These are phyloP conservation scores for Hippopotamyrus pictus DNA, from an alignment of 2,797 vertebrate species.

Conservation along the genomic window DNA sequence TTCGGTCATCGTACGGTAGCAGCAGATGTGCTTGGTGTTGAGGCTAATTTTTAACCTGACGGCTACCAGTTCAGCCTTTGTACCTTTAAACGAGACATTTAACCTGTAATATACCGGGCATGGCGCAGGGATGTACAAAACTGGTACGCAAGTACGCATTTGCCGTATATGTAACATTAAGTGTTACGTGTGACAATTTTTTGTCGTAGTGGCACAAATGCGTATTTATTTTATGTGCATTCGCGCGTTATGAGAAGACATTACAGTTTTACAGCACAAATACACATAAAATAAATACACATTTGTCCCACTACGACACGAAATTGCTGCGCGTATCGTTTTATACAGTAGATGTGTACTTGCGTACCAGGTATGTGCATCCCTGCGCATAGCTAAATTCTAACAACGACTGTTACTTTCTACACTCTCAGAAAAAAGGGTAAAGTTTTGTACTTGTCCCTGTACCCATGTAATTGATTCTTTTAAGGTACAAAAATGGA, in stretches of 20 bases:
- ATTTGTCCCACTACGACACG: neutral
- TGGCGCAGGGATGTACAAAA: neutral
- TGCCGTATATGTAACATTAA: too few species aligned
- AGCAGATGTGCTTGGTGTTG: neutral
- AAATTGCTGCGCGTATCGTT: neutral
- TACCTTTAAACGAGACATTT: neutral
- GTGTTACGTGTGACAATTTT: neutral
- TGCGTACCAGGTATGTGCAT: neutral
- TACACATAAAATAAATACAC: neutral
- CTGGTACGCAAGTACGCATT: neutral
- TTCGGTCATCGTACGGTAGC: neutral
- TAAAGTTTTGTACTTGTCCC: neutral
- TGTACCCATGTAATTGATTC: neutral
- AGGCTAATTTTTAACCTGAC: neutral
- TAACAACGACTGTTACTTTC: neutral
- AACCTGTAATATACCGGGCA: neutral
- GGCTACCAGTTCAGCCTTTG: neutral
- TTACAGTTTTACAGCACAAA: neutral
- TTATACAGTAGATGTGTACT: neutral
- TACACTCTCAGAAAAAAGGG: neutral
- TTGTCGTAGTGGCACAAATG: neutral
- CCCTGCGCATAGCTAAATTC: neutral
- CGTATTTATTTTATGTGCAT: neutral
- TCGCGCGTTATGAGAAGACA: neutral
- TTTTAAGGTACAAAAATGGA: neutral